Base-by-base conservation (phyloP, 2,797 vertebrate genomes). In the Halcyon badia region DNA sequence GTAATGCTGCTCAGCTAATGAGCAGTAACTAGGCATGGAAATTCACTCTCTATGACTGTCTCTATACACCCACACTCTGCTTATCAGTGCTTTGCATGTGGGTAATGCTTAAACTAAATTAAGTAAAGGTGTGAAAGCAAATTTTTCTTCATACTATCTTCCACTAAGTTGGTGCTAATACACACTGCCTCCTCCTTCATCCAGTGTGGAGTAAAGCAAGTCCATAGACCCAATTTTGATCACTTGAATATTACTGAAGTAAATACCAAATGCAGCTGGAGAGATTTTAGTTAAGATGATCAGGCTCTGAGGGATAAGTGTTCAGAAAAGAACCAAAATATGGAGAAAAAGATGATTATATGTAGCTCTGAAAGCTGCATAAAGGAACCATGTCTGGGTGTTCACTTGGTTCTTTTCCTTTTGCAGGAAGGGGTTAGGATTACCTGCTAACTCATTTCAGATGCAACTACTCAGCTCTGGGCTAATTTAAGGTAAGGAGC, bases 331-430 rank as follows among this genome's bases (percentile, higher is more conserved):
- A 78, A 28, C 5, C 11, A 75, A 66, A 80, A 25, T 24, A 46
- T 7, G 14, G 68, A 68, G 48, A 68, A 83, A n/a, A 2, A 68
- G 6, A 19, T 62, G 16, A 41, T 62, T 49, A 11, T 2, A 42
- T 1, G 2, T 14, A 81, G 4, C 33, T 93, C 41, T 65, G 69
- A 78, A 81, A 86, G 30, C 31, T 78, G 13, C 30, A 20, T 0
- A 4, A n/a, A 48, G 30, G 41, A 79, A 17, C 17, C 0, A 0
- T 17, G 9, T 3, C 10, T 33, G 7, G 4, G 2, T 64, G 24
- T 16, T 77, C 6, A 10, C 16, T 49, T 48, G 4, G 11, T 70
- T 16, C 41, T 72, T 79, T 85, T 75, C 9, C 24, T 83, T 89
- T 65, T 62, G 33, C 19, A 81, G 49, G 24, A 28, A 84, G 46